Base-by-base conservation (phyloP, 2,113 vertebrate species). In the rabbit (Oryctolagus cuniculus) region DNA sequence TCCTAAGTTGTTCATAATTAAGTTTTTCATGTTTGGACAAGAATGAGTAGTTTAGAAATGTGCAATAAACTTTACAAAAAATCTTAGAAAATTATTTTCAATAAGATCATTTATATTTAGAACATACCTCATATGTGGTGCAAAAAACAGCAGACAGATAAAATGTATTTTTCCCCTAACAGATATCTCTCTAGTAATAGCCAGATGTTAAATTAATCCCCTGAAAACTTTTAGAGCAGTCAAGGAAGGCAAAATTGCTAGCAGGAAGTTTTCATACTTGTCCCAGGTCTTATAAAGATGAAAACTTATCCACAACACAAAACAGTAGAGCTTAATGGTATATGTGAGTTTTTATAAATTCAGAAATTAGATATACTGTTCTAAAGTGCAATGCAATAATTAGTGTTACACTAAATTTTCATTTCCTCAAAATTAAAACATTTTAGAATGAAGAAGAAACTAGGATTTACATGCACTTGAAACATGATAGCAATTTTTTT, bases 1-100 rank as follows among this genome's bases (percentile, higher is more conserved):
- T 67, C 29, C 66, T 49, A n/a, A 61, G 12, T 82, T 88, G 21
- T 85, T 84, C 11, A 85, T 89, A 86, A 87, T 95, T 89, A 85
- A 69, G 3, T 75, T 87, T 11, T 11, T 78, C n/a, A 87, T 16
- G 64, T 78, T 74, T 69, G n/a, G 67, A 16, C 44, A 73, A 0
- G 2, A 87, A 11, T 74, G 15, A 93, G 6, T 49, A 89, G 66
- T 25, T 93, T 24, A 78, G 27, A 89, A 87, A 92, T 38, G 51
- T 85, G 9, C 9, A 86, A 69, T 90, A 63, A 25, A 16, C 11
- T 90, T 73, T 31, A 10, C 38, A 53, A 63, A 36, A 84, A 63
- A 10, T 90, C 1, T 36, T 11, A 83, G 24, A 77, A 19, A 63
- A 10, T 58, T n/a, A 64, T 58, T 88, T 64, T 69, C 66, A 90